Evolutionary conservation across 2,888 invertebrate genomes (phyloP).

Genomic region (Andrena flavipes): DNA sequence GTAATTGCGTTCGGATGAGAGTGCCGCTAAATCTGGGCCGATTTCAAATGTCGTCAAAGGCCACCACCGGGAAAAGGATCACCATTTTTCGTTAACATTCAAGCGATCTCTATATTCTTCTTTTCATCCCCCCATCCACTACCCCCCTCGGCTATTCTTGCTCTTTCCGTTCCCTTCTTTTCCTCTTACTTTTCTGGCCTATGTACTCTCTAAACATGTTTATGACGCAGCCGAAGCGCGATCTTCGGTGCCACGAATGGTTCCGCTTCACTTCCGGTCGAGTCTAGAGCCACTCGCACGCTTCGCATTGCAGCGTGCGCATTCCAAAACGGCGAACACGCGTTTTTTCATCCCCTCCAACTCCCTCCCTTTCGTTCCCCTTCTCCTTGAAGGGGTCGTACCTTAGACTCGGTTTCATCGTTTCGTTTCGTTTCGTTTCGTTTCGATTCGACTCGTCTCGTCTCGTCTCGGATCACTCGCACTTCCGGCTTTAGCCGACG

Average conservation of each 20-base stretch:
- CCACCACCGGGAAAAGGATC: slow-evolving; percentile 35
- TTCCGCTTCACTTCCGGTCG: slow-evolving; percentile 42
- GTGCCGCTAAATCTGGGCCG: slow-evolving; percentile 55
- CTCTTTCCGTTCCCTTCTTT: slow-evolving; percentile 4
- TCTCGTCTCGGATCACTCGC: background rate
- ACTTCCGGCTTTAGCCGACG: slow-evolving; percentile 14
- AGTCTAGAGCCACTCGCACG: slow-evolving; percentile 39
- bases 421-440: slow-evolving; percentile 12
- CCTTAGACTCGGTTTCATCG: background rate
- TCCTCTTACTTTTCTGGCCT: slow-evolving; percentile 68
- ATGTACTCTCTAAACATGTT: slow-evolving; percentile 74
- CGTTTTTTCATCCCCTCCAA: background rate
- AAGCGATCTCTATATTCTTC: slow-evolving; percentile 21
- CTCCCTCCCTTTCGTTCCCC: background rate
- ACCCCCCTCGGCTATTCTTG: slow-evolving; percentile 9
- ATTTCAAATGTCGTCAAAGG: slow-evolving; percentile 59
- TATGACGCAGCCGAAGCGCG: slow-evolving; percentile 56
- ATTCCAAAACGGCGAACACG: slow-evolving; percentile 64
- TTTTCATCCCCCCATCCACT: slow-evolving; percentile 27
- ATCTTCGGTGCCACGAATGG: slow-evolving; percentile 18
- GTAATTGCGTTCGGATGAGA: slow-evolving; percentile 66
- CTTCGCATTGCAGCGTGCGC: slow-evolving; percentile 64
- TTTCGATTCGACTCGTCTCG: background rate
- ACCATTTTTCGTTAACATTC: slow-evolving; percentile 27
- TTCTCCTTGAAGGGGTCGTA: background rate